phyloP scores from a whole-genome alignment of 2,113 vertebrate species.

The Anolis sagrei region DNA sequence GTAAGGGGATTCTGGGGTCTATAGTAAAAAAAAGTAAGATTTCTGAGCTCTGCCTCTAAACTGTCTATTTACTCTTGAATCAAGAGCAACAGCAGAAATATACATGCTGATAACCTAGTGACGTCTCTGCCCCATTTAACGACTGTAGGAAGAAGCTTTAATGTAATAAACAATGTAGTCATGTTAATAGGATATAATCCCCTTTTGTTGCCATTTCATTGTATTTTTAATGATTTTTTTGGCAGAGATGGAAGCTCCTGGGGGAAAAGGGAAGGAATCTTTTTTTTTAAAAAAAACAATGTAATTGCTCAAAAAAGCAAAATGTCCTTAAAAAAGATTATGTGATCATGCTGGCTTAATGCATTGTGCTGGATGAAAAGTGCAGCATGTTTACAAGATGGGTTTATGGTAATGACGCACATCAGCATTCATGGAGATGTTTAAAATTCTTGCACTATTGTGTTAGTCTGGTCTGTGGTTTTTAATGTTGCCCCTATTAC shows the following conservation, averaged over 20 bases:
- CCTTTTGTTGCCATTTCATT: not conserved
- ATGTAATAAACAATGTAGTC: not conserved
- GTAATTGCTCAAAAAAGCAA: constrained; percentile 15
- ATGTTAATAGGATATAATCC: not conserved
- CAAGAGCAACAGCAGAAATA: not conserved
- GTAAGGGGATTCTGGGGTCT: not conserved
- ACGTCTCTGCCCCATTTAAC: not conserved
- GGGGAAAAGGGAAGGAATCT: not conserved
- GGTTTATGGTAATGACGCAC: constrained; percentile 22
- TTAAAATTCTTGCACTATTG: constrained; percentile 5
- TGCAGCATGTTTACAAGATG: constrained; percentile 19
- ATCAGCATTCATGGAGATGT: constrained; percentile 18
- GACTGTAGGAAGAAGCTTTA: constrained; percentile 2
- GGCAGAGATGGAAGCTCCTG: not conserved
- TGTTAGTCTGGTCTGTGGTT: constrained; percentile 2
- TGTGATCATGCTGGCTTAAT: constrained; percentile 26
- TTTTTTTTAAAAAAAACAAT: not conserved
- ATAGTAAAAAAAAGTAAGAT: not conserved
- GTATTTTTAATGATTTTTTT: not conserved
- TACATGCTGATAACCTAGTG: not conserved
- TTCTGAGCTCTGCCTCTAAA: not conserved
- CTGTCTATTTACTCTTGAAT: not conserved
- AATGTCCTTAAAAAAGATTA: constrained; percentile 30
- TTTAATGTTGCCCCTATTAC: not conserved
- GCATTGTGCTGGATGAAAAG: constrained; percentile 30